Base-by-base conservation (phyloP, 2,113 vertebrate species). In the Odontesthes bonariensis region DNA sequence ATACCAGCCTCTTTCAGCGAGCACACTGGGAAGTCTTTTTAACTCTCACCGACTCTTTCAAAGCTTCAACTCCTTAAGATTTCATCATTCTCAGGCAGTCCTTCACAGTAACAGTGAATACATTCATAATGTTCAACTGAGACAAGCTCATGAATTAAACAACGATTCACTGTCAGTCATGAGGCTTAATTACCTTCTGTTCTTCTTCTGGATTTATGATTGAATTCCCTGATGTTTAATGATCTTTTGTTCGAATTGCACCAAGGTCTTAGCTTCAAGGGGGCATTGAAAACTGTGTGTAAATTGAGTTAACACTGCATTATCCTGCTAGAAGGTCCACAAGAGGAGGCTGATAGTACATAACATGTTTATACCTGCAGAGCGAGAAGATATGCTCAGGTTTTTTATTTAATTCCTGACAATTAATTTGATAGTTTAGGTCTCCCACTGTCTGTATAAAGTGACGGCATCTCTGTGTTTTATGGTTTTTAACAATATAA, bases 191-290 rank as follows among this genome's bases (percentile, higher is more conserved):
- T 60, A 68, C 12, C 20, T 6, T 67, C 44, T 57, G 46, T 42
- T 40, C 33, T 74, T 40, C 33, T 74, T 57, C 52, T 76, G 57
- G 23, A 71, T 51, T 66, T 38, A 66, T 0, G 9, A 60, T 16
- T 38, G 66, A 82, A 65, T 54, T 47, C 31, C 57, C 42, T 70
- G 47, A 12, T 40, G 57, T 59, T 82, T 75, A 82, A 81, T 65
- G 47, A 75, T 31, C 31, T 71, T 80, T 35, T 59, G 61, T 51
- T 61, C n/a, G 35, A 4, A 20, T 10, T 46, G 70, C 58, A 57
- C 47, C 54, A 12, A 52, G 69, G 73, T 58, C 67, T 52, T 51
- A 71, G 32, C 73, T 84, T 66, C 51, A 27, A 56, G 10, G 79
- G 19, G 35, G 32, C 67, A 57, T 32, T 7, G 59, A 35, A 35